phyloP scores from a whole-genome alignment of 2,797 vertebrate genomes.

The Betta splendens region DNA sequence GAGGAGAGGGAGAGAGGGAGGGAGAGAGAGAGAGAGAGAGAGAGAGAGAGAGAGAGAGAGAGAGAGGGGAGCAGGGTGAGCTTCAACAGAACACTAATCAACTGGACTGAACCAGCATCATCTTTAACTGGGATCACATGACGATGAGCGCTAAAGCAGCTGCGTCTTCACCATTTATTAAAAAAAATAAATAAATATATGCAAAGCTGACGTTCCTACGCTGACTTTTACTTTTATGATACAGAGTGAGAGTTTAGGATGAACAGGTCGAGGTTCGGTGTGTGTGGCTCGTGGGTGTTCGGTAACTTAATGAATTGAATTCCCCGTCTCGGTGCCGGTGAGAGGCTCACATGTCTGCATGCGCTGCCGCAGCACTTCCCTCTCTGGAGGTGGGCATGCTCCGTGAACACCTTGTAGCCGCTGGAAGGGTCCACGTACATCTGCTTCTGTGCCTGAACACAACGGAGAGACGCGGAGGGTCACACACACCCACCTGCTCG shows the following conservation, averaged over 20 bases:
- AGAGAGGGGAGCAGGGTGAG: slow-evolving; percentile 39
- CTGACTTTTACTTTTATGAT: background rate
- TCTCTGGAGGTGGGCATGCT: slow-evolving; percentile 82
- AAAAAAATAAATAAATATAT: background rate
- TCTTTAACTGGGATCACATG: background rate
- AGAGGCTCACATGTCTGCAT: slow-evolving; percentile 85
- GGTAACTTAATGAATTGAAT: background rate
- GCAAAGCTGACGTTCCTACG: background rate
- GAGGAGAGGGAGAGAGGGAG: slow-evolving; percentile 65
- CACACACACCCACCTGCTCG: slow-evolving; percentile 36
- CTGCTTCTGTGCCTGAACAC: slow-evolving; percentile 82
- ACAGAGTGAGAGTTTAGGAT: background rate
- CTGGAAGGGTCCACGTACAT: slow-evolving; percentile 83
- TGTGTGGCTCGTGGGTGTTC: background rate
- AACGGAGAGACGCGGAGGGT: slow-evolving; percentile 40
- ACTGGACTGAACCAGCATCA: background rate
- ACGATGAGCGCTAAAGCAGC: background rate
- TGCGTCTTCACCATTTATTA: slow-evolving; percentile 1
- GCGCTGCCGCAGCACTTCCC: slow-evolving; percentile 84
- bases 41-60: slow-evolving; percentile 66
- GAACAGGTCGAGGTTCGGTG: background rate
- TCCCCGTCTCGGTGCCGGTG: background rate
- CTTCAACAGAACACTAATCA: slow-evolving; percentile 1
- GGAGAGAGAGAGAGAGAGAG: slow-evolving; percentile 69
- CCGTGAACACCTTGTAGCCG: slow-evolving; percentile 81